Conservation (phyloP, 2,113 vertebrate species). For the Neolamprologus modestus region DNA sequence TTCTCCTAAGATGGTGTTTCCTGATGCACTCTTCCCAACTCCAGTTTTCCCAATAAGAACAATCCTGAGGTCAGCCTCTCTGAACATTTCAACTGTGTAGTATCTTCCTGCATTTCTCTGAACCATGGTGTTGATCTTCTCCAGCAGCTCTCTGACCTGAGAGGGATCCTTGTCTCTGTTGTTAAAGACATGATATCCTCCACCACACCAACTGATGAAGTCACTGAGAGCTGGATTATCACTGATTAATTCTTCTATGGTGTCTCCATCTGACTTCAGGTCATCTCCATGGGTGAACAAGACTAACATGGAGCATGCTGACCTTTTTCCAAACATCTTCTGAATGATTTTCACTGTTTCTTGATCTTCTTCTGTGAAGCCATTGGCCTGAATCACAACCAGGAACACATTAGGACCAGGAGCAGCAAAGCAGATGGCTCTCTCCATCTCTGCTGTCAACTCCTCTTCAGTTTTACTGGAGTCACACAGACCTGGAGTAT, state of each 20-base stretch:
- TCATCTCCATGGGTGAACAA: background rate
- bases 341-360: fast-evolving
- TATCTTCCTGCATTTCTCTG: fast-evolving
- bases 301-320: fast-evolving
- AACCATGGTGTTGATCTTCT: fast-evolving
- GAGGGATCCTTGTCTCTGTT: fast-evolving
- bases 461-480: fast-evolving
- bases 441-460: fast-evolving
- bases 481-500: fast-evolving
- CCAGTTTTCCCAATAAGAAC: background rate
- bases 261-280: fast-evolving
- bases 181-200: fast-evolving
- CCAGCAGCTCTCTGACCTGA: background rate
- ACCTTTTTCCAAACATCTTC: fast-evolving
- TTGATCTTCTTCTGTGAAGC: fast-evolving
- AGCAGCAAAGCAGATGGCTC: fast-evolving
- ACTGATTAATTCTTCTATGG: fast-evolving
- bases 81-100: fast-evolving
- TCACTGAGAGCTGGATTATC: fast-evolving
- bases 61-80: fast-evolving
- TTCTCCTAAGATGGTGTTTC: fast-evolving
- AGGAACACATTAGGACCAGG: background rate
- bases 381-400: background rate
- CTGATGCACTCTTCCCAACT: fast-evolving
- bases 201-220: fast-evolving